Conservation (phyloP, 2,888 invertebrate genomes). For the Amiota communis region DNA sequence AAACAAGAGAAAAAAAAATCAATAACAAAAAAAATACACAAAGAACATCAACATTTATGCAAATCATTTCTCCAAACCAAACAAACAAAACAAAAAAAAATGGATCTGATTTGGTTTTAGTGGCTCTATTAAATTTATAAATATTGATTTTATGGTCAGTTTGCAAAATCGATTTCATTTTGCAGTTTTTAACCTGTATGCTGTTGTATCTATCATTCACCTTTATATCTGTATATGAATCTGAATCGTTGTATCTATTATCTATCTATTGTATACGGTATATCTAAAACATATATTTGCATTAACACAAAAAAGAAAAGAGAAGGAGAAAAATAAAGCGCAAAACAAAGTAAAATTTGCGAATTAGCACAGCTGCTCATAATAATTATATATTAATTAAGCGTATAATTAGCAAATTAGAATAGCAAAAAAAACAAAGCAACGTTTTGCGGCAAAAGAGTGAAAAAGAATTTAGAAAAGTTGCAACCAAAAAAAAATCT, state of each 20-base stretch:
- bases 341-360: conserved; percentile 33
- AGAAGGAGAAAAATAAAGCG: not conserved
- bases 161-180: not conserved
- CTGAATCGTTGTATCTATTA: too few species aligned
- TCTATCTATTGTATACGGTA: too few species aligned
- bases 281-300: conserved; percentile 12
- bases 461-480: conserved; percentile 35
- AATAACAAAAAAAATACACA: not conserved
- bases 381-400: conserved; percentile 67
- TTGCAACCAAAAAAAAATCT: conserved; percentile 53
- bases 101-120: not conserved
- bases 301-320: not conserved
- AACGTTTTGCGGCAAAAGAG: conserved; percentile 40
- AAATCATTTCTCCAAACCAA: conserved; percentile 1
- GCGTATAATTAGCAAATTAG: conserved; percentile 69
- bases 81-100: conserved; percentile 18
- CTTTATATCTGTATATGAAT: too few species aligned
- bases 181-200: too few species aligned
- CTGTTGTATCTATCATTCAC: too few species aligned
- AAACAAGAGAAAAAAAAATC: not conserved
- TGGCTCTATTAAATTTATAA: conserved; percentile 24
- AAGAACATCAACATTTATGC: not conserved
- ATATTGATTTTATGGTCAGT: not conserved
- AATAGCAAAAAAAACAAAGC: conserved; percentile 38
- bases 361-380: conserved; percentile 49